Evolutionary conservation across 2,797 vertebrate species (phyloP).

Genomic region (Liasis olivaceus): DNA sequence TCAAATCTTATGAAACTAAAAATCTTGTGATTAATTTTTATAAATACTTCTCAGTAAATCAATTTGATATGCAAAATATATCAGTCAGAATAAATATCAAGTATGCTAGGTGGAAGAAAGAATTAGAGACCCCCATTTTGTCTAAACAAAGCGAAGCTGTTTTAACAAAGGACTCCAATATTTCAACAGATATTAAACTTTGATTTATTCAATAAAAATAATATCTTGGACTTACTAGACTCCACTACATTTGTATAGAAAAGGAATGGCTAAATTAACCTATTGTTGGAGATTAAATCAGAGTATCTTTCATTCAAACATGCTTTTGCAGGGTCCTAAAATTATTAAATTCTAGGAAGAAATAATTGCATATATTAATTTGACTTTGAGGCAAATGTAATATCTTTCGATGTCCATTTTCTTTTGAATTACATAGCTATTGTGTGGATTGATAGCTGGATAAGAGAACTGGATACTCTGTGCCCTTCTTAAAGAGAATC

Average conservation of each 20-base stretch:
- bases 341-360: neutral
- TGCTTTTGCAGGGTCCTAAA: neutral
- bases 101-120: neutral
- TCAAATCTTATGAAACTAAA: neutral
- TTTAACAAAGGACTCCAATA: neutral
- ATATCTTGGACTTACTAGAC: neutral
- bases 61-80: neutral
- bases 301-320: neutral
- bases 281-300: neutral
- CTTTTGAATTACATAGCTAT: too few relatives aligned
- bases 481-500: too few relatives aligned
- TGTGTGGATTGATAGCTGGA: too few relatives aligned
- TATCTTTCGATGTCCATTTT: too few relatives aligned
- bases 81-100: neutral
- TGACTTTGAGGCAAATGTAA: too few relatives aligned
- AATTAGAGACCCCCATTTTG: neutral
- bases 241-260: neutral
- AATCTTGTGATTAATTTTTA: neutral
- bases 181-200: neutral
- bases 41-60: neutral
- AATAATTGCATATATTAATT: too few relatives aligned
- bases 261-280: neutral
- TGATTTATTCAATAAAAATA: neutral
- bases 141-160: neutral
- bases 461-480: too few relatives aligned